Evolutionary conservation across 1,140 invertebrate species (phyloP), one percentile per base, ranked within the genome.

Genomic region (Drosophila baimaii): DNA sequence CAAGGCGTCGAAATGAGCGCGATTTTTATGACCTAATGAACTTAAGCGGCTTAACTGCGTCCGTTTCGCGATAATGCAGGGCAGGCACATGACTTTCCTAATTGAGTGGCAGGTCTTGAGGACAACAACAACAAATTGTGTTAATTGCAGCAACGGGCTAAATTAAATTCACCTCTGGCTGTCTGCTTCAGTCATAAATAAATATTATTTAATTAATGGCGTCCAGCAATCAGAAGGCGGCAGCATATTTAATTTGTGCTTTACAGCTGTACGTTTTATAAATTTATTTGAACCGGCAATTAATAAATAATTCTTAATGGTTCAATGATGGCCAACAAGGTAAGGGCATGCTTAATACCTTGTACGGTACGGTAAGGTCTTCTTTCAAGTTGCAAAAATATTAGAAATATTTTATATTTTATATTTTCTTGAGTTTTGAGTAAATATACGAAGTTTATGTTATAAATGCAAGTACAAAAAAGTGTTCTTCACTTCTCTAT

Each of bases 11-110:
- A 68, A 74, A 75, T 75, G 58, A 80, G 64, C 27, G 71, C 51
- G 37, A 80, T 70, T 75, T 79, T 64, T 75, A 64, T 75, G 51
- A 57, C 72, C 72, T 75, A 75, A 80, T 80, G 71, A 80, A 80
- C 47, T 76, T 47, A 39, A 59, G 54, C 58, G 44, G 77, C 55
- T 70, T 75, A 76, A 43, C 59, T 23, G 29, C 19, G 33, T 27
- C 37, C 25, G 27, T 29, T 21, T 17, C 37, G 72, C 49, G 31
- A 55, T 33, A 63, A 54, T 75, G 70, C 58, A 62, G 27, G 70
- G 58, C 58, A 74, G 70, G 58, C 58, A 74, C 71, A 73, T 56
- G 72, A 63, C 70, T 43, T 17, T 27, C 43, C 70, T 74, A 75
- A 75, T 75, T 75, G 70, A 75, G 71, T 43, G 70, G 52, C 72